Percentiles rank a stretch among this genome's conserved stretches.
Conservation (phyloP, 53 echinoderm and acorn worm species). For the Henricia sp. region DNA sequence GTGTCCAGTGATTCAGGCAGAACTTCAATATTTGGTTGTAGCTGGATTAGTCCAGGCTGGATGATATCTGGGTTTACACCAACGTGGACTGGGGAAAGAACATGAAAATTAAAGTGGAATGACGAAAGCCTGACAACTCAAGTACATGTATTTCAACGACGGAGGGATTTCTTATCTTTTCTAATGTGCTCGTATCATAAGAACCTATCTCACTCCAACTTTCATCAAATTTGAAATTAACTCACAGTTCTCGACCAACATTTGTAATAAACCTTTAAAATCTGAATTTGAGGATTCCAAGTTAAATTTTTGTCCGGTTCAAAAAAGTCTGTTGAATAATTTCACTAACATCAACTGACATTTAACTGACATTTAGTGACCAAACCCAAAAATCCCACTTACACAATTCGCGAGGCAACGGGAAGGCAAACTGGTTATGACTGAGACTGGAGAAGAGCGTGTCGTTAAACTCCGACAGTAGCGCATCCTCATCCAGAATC, state of each 20-base stretch:
- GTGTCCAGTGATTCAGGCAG: constrained; percentile 87
- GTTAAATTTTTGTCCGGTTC: too few species aligned
- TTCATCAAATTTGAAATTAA: too few species aligned
- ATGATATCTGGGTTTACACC: constrained; percentile 92
- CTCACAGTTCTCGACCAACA: too few species aligned
- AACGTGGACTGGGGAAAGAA: constrained; percentile 74
- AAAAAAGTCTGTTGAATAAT: not conserved
- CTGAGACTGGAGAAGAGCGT: constrained; percentile 98
- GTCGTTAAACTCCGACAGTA: constrained; percentile 93
- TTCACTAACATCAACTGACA: not conserved
- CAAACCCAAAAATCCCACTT: constrained; percentile 34
- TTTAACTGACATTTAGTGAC: too few species aligned
- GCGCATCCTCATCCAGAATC: constrained; percentile 91
- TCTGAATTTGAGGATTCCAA: too few species aligned
- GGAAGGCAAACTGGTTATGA: constrained; percentile 83
- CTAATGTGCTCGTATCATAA: too few species aligned
- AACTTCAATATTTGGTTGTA: constrained; percentile 90
- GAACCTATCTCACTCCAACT: too few species aligned
- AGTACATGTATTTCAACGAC: too few species aligned
- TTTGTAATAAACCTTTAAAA: too few species aligned
- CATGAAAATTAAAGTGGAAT: too few species aligned
- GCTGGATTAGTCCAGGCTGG: constrained; percentile 93
- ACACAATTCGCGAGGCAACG: constrained; percentile 91
- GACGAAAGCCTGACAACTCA: too few species aligned
- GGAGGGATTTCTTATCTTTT: too few species aligned